A percentile compares a stretch with the other conserved stretches of the same genome.
These are phyloP conservation scores for Digitonthophagus gazella DNA, from an alignment of 2,888 invertebrate species.

Conservation along the genomic window DNA sequence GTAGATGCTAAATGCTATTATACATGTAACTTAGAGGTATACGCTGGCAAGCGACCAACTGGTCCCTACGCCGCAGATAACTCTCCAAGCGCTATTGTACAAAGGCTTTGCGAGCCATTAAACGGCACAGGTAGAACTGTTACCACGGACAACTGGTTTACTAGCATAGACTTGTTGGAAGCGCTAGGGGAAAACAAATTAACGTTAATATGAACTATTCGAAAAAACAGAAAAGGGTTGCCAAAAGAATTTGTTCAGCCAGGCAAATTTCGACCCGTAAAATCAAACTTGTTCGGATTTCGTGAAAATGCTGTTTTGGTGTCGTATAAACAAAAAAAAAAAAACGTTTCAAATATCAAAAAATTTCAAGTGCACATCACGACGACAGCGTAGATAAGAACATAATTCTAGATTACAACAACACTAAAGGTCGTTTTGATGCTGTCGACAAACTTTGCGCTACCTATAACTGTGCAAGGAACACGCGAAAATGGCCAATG, in stretches of 20 bases:
- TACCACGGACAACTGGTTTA: slow-evolving; percentile 25
- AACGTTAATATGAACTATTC: slow-evolving; percentile 18
- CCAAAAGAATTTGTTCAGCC: too few species aligned
- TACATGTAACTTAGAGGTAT: slow-evolving; percentile 19
- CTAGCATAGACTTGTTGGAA: slow-evolving; percentile 8
- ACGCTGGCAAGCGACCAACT: slow-evolving; percentile 16
- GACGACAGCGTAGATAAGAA: slow-evolving; percentile 22
- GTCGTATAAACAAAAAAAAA: slow-evolving; percentile 19
- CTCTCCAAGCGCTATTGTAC: slow-evolving; percentile 12
- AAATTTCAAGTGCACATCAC: slow-evolving; percentile 17
- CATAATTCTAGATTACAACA: slow-evolving; percentile 19
- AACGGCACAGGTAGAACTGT: slow-evolving; percentile 20
- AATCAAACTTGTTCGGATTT: too few species aligned
- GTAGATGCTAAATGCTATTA: slow-evolving; percentile 7
- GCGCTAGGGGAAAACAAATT: slow-evolving; percentile 11
- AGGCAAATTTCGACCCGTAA: too few species aligned
- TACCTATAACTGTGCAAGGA: slow-evolving; percentile 21
- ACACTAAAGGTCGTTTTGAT: slow-evolving; percentile 16
- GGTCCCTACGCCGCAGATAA: slow-evolving; percentile 12
- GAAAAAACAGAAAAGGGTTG: slow-evolving; percentile 22
- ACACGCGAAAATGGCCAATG: slow-evolving; percentile 23
- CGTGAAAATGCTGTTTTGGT: too few species aligned
- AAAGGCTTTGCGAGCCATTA: slow-evolving; percentile 13
- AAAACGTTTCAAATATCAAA: slow-evolving; percentile 17
- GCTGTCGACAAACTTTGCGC: slow-evolving; percentile 20